These are phyloP conservation scores for Pogonophryne albipinna DNA, from an alignment of 2,797 vertebrate genomes.

Conservation along the genomic window DNA sequence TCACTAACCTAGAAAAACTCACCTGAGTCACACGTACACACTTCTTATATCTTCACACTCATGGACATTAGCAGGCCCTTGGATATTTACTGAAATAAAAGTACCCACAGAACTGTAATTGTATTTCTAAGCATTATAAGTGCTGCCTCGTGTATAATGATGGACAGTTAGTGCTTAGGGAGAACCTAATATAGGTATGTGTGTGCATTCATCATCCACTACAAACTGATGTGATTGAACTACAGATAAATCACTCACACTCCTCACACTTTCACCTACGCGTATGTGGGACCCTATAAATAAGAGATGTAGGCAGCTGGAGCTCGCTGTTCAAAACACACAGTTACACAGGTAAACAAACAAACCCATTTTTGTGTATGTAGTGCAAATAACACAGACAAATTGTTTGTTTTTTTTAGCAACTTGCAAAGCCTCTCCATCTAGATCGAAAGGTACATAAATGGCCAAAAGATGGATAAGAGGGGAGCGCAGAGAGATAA, in stretches of 20 bases:
- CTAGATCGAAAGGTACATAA: constrained; percentile 22
- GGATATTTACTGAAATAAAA: constrained; percentile 45
- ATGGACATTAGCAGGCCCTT: constrained; percentile 35
- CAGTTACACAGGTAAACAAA: constrained; percentile 49
- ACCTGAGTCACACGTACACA: constrained; percentile 65
- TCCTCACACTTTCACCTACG: constrained; percentile 48
- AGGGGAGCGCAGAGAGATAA: constrained; percentile 29
- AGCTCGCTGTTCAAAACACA: constrained; percentile 54
- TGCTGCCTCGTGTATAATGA: constrained; percentile 45
- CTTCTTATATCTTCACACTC: constrained; percentile 20
- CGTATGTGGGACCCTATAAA: constrained; percentile 65
- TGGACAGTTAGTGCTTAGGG: constrained; percentile 43
- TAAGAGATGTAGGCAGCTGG: constrained; percentile 75
- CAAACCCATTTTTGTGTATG: constrained; percentile 28
- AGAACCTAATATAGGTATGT: constrained; percentile 8
- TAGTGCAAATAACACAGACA: constrained; percentile 34
- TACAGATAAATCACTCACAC: constrained; percentile 19
- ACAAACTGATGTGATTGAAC: constrained; percentile 46
- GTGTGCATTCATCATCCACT: constrained; percentile 17
- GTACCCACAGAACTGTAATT: constrained; percentile 43
- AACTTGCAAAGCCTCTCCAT: constrained; percentile 11
- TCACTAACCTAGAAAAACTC: constrained; percentile 76
- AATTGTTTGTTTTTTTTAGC: background rate
- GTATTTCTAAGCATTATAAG: constrained; percentile 38
- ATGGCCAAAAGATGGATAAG: constrained; percentile 28